A percentile compares a stretch with the other conserved stretches of the same genome.
Evolutionary conservation across 2,888 invertebrate genomes (phyloP).

Genomic region (Lasioglossum lativentre): DNA sequence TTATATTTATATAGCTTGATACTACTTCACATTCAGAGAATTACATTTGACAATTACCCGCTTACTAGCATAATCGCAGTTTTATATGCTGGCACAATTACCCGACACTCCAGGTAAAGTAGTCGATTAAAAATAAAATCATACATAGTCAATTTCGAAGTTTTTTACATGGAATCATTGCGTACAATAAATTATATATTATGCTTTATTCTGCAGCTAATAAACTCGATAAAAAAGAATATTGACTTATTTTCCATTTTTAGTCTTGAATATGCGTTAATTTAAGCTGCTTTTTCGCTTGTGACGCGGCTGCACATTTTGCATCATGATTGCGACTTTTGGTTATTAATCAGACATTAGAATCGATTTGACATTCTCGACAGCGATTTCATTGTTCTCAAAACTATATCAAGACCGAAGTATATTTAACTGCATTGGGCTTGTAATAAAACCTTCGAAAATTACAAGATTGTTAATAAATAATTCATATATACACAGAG

Average conservation of each 20-base stretch:
- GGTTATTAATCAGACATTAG: background rate
- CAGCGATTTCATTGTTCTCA: conserved; percentile 32
- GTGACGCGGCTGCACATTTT: conserved; percentile 12
- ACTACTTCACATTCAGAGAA: conserved; percentile 71
- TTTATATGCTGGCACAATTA: conserved; percentile 56
- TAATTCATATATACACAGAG: conserved; percentile 69
- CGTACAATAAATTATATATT: conserved; percentile 46
- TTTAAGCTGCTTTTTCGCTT: conserved; percentile 23
- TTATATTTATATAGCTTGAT: conserved; percentile 39
- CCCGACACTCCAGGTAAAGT: conserved; percentile 32
- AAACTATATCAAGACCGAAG: conserved; percentile 38
- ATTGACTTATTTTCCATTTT: conserved; percentile 33
- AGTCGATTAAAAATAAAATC: conserved; percentile 47
- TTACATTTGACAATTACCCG: conserved; percentile 36
- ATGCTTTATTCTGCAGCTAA: conserved; percentile 39
- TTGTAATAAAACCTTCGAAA: conserved; percentile 54
- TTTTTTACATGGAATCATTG: conserved; percentile 49
- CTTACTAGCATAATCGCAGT: conserved; percentile 45
- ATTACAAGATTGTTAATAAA: conserved; percentile 69
- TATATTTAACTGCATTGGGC: conserved; percentile 51
- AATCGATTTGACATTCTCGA: conserved; percentile 24
- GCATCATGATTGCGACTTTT: background rate
- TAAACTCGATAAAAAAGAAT: conserved; percentile 45
- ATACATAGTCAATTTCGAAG: conserved; percentile 33
- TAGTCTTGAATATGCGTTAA: conserved; percentile 24